These are phyloP conservation scores for Omphaloscelis lunosa DNA, from an alignment of 2,888 invertebrate genomes.

Conservation along the genomic window DNA sequence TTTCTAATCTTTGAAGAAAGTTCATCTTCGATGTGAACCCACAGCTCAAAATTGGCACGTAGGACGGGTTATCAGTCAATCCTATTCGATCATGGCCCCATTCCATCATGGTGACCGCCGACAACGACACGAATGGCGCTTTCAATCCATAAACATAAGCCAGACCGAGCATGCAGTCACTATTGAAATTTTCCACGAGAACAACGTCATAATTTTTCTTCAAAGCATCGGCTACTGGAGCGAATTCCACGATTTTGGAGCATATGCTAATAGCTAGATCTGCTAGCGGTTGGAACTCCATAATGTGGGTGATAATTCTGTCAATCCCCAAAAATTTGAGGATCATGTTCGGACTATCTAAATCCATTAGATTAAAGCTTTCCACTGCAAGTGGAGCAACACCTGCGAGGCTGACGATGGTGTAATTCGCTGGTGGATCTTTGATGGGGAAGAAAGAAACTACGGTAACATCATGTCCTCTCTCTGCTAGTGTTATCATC, in stretches of 20 bases:
- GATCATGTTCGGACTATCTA: conserved; percentile 5
- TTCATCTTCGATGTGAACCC: conserved; percentile 86
- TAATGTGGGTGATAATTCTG: conserved; percentile 22
- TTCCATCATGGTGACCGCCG: conserved; percentile 14
- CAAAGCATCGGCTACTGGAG: conserved; percentile 20
- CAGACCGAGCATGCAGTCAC: conserved; percentile 92
- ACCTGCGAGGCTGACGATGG: conserved; percentile 65
- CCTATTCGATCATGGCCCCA: conserved; percentile 35
- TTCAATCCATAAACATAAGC: conserved; percentile 86
- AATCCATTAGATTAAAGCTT: background rate
- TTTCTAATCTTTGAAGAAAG: conserved; percentile 87
- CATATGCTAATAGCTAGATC: conserved; percentile 25
- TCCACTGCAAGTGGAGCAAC: conserved; percentile 14
- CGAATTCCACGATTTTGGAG: conserved; percentile 34
- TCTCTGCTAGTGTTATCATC: conserved; percentile 87
- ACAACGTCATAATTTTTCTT: conserved; percentile 86
- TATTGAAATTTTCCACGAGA: conserved; percentile 91
- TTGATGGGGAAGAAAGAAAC: conserved; percentile 90
- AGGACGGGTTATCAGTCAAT: conserved; percentile 69
- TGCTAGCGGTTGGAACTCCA: conserved; percentile 29
- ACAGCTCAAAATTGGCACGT: conserved; percentile 89
- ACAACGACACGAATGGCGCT: conserved; percentile 13
- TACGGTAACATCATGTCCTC: conserved; percentile 92
- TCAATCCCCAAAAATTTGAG: conserved; percentile 27
- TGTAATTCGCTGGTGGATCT: conserved; percentile 85